Evolutionary conservation across 2,797 vertebrate species (phyloP).

Genomic region (Philypnodon macrostomus): DNA sequence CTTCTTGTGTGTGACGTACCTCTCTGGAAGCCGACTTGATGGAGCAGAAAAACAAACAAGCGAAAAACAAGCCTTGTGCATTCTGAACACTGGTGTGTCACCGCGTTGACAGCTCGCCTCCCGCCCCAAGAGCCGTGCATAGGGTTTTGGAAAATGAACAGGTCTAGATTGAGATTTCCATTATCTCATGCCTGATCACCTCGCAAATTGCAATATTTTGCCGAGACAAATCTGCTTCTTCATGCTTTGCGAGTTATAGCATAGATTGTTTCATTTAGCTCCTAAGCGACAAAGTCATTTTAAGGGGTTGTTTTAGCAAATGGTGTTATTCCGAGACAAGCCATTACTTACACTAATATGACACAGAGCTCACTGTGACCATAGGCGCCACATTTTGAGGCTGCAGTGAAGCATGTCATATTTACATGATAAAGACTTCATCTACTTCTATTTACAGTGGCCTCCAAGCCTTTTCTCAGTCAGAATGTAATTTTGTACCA

Average conservation of each 20-base stretch:
- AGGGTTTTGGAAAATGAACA: constrained; percentile 50
- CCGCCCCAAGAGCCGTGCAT: constrained; percentile 29
- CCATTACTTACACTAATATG: constrained; percentile 62
- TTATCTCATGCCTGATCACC: constrained; percentile 66
- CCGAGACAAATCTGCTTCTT: constrained; percentile 62
- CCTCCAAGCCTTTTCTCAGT: constrained; percentile 45
- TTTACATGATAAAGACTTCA: constrained; percentile 64
- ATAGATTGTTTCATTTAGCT: constrained; percentile 48
- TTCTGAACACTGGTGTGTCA: constrained; percentile 36
- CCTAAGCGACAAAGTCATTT: constrained; percentile 61
- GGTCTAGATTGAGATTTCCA: constrained; percentile 60
- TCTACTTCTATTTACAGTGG: constrained; percentile 35
- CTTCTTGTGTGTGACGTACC: constrained; percentile 33
- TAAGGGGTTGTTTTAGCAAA: constrained; percentile 59
- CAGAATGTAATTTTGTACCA: constrained; percentile 32
- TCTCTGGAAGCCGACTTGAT: constrained; percentile 39
- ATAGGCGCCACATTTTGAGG: constrained; percentile 46
- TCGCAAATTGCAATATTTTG: constrained; percentile 59
- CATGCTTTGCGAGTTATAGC: constrained; percentile 51
- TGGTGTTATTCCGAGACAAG: constrained; percentile 48
- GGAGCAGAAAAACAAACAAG: constrained; percentile 55
- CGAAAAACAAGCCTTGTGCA: constrained; percentile 17
- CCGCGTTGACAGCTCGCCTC: constrained; percentile 45
- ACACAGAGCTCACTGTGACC: constrained; percentile 58
- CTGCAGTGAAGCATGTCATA: constrained; percentile 46